Evolutionary conservation across 1,140 invertebrate species (phyloP).

Genomic region (Lepidurus couesii): DNA sequence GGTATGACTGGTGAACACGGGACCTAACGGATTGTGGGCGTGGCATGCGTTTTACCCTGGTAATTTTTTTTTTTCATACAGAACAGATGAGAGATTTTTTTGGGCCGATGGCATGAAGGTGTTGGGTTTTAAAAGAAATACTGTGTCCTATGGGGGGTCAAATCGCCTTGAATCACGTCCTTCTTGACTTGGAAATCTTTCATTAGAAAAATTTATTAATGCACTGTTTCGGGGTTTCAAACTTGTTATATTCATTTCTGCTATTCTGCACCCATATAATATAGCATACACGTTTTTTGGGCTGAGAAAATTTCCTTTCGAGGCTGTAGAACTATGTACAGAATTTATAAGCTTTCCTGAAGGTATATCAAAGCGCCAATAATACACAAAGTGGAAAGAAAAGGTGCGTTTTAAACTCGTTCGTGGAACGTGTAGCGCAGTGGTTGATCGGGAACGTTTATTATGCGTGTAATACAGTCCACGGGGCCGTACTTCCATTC

Average conservation of each 20-base stretch:
- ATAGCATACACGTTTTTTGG: not conserved
- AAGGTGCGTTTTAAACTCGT: not conserved
- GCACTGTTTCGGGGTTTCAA: not conserved
- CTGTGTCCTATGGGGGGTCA: not conserved
- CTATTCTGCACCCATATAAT: constrained; percentile 6
- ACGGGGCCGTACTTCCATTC: constrained; percentile 37
- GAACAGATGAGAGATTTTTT: not conserved
- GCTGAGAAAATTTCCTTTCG: not conserved
- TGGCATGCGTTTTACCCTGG: not conserved
- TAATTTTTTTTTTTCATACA: not conserved
- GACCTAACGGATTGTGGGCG: not conserved
- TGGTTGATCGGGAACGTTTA: constrained; percentile 61
- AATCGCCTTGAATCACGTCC: not conserved
- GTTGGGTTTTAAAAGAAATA: not conserved
- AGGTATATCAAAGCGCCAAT: not conserved
- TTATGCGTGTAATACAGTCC: constrained; percentile 39
- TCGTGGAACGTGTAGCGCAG: constrained; percentile 54
- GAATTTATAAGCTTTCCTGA: constrained; percentile 3
- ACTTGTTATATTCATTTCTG: not conserved
- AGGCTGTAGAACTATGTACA: constrained; percentile 2
- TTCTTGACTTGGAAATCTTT: not conserved
- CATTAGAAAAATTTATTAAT: not conserved
- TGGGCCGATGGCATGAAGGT: not conserved
- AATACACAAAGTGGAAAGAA: not conserved
- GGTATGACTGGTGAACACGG: not conserved